Conservation (phyloP, 2,797 vertebrate species). For the Gallirallus australis region DNA sequence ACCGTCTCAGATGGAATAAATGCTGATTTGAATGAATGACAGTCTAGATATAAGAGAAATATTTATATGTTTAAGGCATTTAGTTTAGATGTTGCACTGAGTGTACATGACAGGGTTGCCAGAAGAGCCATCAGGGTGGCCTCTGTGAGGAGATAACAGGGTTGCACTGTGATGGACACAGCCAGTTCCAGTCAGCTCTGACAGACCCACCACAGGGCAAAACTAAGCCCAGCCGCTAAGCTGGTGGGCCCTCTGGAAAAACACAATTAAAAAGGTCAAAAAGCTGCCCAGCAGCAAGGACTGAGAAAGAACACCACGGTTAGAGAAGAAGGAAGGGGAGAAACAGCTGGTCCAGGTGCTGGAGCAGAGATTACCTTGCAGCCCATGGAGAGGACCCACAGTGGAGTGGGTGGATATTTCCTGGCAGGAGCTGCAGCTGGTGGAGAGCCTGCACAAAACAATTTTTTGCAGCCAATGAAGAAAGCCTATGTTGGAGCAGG, state of each 20-base stretch:
- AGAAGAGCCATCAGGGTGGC: fast-evolving
- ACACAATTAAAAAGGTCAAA: not conserved
- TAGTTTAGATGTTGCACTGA: not conserved
- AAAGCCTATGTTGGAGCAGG: not conserved
- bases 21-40: not conserved
- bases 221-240: not conserved
- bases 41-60: not conserved
- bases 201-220: not conserved
- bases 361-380: not conserved
- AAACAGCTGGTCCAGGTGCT: not conserved
- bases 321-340: not conserved
- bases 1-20: not conserved
- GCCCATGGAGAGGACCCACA: not conserved
- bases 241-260: not conserved
- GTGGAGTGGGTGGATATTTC: not conserved
- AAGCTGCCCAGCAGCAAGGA: not conserved
- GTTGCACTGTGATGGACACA: not conserved
- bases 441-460: not conserved
- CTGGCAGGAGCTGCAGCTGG: not conserved
- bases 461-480: not conserved
- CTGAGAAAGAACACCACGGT: not conserved
- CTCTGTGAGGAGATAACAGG: not conserved
- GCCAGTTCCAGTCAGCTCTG: not conserved
- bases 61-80: not conserved
- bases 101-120: not conserved